A percentile compares a stretch with the other conserved stretches of the same genome.
phyloP scores from a whole-genome alignment of 2,113 vertebrate genomes.

The Xiphorhynchus elegans region DNA sequence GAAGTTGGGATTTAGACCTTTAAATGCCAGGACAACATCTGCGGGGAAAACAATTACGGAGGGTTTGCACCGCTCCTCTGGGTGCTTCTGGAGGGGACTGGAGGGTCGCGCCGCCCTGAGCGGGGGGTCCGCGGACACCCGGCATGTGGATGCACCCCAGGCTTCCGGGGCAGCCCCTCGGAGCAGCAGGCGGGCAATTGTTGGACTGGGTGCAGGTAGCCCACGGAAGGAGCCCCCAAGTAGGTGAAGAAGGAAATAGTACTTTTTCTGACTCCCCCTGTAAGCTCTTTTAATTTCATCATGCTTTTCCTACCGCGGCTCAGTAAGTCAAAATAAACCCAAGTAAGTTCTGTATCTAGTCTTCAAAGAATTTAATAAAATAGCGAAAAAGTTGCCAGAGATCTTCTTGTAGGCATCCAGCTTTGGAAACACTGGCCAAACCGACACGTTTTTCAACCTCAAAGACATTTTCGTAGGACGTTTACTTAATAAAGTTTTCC shows the following conservation, averaged over 20 bases:
- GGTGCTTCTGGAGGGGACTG: not conserved
- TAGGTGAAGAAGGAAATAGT: accelerated
- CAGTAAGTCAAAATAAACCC: not conserved
- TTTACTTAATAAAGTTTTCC: not conserved
- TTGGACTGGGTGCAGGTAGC: not conserved
- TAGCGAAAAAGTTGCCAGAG: accelerated
- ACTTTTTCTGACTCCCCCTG: not conserved
- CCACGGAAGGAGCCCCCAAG: accelerated
- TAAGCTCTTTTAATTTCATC: not conserved
- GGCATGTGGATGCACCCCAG: too few relatives aligned
- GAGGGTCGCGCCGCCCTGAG: not conserved
- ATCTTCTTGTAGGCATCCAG: not conserved
- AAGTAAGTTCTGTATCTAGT: not conserved
- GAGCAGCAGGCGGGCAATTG: not conserved
- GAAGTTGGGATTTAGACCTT: constrained; percentile 2
- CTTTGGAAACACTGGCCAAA: not conserved
- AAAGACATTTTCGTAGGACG: not conserved
- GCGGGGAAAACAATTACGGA: not conserved
- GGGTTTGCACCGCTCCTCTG: accelerated
- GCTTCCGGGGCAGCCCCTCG: not conserved
- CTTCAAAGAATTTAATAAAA: not conserved
- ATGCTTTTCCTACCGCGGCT: not conserved
- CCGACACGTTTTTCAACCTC: accelerated
- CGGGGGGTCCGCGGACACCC: not conserved
- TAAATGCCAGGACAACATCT: not conserved